Conservation (phyloP, 2,113 vertebrate species). For the Indri indri region DNA sequence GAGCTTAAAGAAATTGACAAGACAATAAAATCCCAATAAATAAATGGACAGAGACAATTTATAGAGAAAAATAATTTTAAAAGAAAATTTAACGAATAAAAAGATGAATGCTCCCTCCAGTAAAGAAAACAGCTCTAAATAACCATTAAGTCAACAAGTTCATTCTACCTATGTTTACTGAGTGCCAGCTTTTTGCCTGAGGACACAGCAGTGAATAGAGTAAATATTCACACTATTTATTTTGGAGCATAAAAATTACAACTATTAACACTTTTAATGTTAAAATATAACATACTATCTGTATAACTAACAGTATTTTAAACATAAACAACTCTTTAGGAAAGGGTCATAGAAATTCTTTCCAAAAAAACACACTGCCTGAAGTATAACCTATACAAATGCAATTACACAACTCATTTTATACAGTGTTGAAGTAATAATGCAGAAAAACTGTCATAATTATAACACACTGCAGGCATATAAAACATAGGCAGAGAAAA, state of each 20-base stretch:
- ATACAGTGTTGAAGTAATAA: neutral
- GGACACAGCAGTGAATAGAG: neutral
- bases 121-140: neutral
- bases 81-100: neutral
- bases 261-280: neutral
- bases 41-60: neutral
- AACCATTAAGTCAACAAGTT: neutral
- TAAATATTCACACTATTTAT: neutral
- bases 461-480: neutral
- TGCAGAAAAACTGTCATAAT: neutral
- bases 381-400: neutral
- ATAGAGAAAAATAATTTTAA: neutral
- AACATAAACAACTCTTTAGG: neutral
- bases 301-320: neutral
- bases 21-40: neutral
- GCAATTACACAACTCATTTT: neutral
- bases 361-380: neutral
- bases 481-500: neutral
- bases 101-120: neutral
- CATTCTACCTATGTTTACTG: neutral
- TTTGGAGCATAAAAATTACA: slow-evolving; percentile 5
- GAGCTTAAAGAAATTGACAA: neutral
- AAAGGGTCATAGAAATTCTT: neutral
- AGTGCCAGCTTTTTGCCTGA: neutral
- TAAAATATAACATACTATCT: neutral